Base-by-base conservation (phyloP, 2,797 vertebrate genomes). In the Enteromius viviparus region DNA sequence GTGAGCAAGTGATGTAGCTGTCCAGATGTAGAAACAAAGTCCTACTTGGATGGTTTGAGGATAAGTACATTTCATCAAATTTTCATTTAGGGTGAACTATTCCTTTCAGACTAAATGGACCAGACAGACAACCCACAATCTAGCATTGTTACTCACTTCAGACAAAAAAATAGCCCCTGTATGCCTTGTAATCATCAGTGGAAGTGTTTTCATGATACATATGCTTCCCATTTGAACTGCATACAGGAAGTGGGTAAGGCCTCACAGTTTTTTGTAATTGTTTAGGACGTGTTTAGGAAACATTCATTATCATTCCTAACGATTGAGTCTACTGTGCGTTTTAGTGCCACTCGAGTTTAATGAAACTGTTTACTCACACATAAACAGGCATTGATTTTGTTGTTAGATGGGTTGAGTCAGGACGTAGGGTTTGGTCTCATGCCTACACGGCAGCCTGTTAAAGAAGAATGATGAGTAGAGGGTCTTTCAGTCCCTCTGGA, bases 351-450 rank as follows among this genome's bases (percentile, higher is more conserved):
- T 81, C 1, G 21, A 64, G 29, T 49, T 74, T 64, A 74, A 74
- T 72, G 69, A 64, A 74, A 23, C 42, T 51, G 69, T 81, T 72
- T 64, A 81, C 55, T 74, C 29, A 4, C 21, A 74, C 42, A 74
- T 81, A 81, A 81, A 81, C 79, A 74, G 42, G 32, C 69, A 62
- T 23, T 72, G 51, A 62, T 81, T 81, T 49, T 62, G 23, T 60
- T 71, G 49, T 66, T 55, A 26, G 6, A 81, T 74, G 45, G 26
- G 23, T 64, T 49, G 79, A 62, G 79, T 81, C 55, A 81, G 55
- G 42, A 72, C 2, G 19, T 4, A 62, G 26, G 53, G 55, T 81
- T 72, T 23, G 14, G 68, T 70, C 78, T 80, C 15, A 40, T 53
- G 34, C 37, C 51, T 80, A 19, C 17, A 49, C 3, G 37, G 26